phyloP scores from a whole-genome alignment of 1,140 invertebrate species.

The Drosophila burlai region DNA sequence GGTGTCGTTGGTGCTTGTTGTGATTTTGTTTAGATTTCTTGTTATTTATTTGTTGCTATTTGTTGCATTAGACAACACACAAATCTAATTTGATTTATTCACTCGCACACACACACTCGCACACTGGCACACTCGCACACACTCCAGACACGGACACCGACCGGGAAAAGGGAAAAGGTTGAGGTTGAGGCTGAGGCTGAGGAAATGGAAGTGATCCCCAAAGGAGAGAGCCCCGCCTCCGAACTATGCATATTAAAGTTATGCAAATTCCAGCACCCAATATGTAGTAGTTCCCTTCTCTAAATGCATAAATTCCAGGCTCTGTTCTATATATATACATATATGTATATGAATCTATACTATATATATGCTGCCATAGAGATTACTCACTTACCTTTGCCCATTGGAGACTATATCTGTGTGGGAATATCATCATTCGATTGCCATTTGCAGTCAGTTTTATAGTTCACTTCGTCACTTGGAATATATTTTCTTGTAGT shows the following conservation, averaged over 20 bases:
- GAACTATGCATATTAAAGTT: slow-evolving; percentile 67
- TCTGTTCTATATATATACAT: too few relatives aligned
- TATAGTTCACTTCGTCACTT: too few relatives aligned
- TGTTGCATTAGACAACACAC: slow-evolving; percentile 75
- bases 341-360: neutral
- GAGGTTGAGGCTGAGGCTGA: neutral
- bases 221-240: neutral
- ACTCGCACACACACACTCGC: slow-evolving; percentile 21
- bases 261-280: slow-evolving; percentile 63
- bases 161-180: neutral
- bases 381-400: slow-evolving; percentile 1
- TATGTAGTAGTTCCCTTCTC: neutral
- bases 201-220: slow-evolving; percentile 40
- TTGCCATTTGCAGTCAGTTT: neutral
- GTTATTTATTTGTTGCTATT: slow-evolving; percentile 78
- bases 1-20: slow-evolving; percentile 56
- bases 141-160: neutral
- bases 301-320: neutral
- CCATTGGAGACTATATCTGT: neutral
- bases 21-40: slow-evolving; percentile 77
- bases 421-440: neutral
- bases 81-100: slow-evolving; percentile 82
- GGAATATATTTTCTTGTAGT: neutral
- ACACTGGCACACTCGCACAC: slow-evolving; percentile 21
- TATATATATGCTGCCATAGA: neutral